Percentiles rank a stretch among this genome's conserved stretches.
These are phyloP conservation scores for Rynchops niger DNA, from an alignment of 2,113 vertebrate species.

Conservation along the genomic window DNA sequence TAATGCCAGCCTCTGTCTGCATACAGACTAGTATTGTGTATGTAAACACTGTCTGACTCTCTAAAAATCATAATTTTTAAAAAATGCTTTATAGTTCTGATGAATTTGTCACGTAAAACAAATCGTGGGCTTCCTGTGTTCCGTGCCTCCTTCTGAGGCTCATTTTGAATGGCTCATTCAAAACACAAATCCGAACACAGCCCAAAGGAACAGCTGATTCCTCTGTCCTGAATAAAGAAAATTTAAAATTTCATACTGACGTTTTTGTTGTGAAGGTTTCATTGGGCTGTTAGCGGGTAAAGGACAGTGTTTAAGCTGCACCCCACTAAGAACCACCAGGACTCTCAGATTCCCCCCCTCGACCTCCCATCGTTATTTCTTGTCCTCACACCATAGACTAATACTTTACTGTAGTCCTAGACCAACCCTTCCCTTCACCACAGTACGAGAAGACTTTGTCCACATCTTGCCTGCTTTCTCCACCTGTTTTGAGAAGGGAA, in stretches of 20 bases:
- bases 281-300: not conserved
- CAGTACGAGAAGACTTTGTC: not conserved
- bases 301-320: not conserved
- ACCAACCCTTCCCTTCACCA: not conserved
- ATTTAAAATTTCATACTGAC: not conserved
- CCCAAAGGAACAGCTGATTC: not conserved
- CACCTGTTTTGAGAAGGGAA: not conserved
- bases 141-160: not conserved
- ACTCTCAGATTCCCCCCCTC: not conserved
- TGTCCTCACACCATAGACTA: not conserved
- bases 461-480: not conserved
- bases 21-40: conserved; percentile 46
- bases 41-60: conserved; percentile 65
- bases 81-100: conserved; percentile 32
- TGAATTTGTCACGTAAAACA: conserved; percentile 49
- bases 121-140: conserved; percentile 48
- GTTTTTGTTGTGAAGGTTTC: not conserved
- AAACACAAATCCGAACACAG: not conserved
- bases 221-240: not conserved
- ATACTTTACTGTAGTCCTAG: not conserved
- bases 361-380: not conserved
- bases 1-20: conserved; percentile 37
- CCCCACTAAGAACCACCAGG: not conserved
- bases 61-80: conserved; percentile 20
- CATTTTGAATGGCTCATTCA: not conserved